Evolutionary conservation across 2,888 invertebrate genomes (phyloP), one percentile per base, ranked within the genome.

Genomic region (Gymnosoma rotundatum): DNA sequence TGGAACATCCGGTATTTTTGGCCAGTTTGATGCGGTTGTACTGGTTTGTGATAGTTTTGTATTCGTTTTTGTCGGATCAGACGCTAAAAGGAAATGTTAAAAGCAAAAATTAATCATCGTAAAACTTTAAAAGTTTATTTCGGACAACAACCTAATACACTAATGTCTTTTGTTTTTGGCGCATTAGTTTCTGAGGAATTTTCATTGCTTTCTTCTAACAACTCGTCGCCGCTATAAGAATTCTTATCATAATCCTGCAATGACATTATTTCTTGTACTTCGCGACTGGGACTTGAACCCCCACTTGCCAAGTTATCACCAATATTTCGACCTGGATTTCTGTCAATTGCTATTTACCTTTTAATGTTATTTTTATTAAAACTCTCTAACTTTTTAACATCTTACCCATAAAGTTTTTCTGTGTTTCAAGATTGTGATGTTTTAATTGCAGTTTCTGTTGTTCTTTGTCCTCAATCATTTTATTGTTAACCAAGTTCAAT

Each of bases 251-350:
- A 88, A n/a, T 94, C 94, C 87, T 95, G 95, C 58, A 95, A 94
- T 7, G 95, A 95, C 91, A 98, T 93, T 87, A 98, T 98, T 93
- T 97, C 96, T 90, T 97, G 95, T 25, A 98, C 98, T 93, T 98
- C 98, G 25, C 97, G 94, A 88, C 97, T 97, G 7, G 98, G 97
- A 91, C 97, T 97, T 83, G 97, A 97, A 16, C 96, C 96, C n/a
- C 96, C 96, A 70, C 97, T 97, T 1, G 95, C 94, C 87, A 94
- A 81, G 70, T 90, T 90, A 36, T 91, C 91, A 4, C 86, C 87
- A 20, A 88, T 86, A 86, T 87, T 90, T 9, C 91, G 89, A 32
- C 88, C 89, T 16, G 90, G 88, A 87, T 90, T 90, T 48, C 87
- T 88, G 74, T 91, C 90, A 63, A 90, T 91, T 8, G 90, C 88